A percentile compares a stretch with the other conserved stretches of the same genome.
These are phyloP conservation scores for Triplophysa yarkandensis DNA, from an alignment of 2,797 vertebrate species.

Conservation along the genomic window DNA sequence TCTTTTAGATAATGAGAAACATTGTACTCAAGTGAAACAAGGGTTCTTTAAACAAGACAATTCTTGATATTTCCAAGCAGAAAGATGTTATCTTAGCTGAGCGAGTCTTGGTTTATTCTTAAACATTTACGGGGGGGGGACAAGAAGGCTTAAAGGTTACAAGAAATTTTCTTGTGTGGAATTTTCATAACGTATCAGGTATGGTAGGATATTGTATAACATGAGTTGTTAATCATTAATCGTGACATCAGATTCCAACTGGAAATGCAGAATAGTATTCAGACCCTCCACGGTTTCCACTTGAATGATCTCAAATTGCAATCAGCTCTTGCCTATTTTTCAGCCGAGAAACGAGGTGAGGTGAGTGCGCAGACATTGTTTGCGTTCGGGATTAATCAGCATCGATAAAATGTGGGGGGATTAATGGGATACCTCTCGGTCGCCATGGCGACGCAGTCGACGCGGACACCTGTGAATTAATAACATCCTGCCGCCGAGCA, in stretches of 20 bases:
- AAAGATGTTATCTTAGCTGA: no score
- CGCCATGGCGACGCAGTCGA: constrained; percentile 52
- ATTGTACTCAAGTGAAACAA: no score
- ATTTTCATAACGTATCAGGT: background rate
- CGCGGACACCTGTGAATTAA: constrained; percentile 62
- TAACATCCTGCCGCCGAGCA: constrained; percentile 46
- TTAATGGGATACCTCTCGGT: constrained; percentile 57
- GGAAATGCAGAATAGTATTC: constrained; percentile 22
- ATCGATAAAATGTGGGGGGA: constrained; percentile 55
- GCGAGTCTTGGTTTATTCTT: no score
- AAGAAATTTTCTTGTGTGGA: background rate
- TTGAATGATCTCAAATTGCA: constrained; percentile 48
- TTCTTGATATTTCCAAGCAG: no score
- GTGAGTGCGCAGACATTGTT: constrained; percentile 49
- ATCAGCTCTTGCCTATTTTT: constrained; percentile 35
- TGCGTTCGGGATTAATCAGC: constrained; percentile 54
- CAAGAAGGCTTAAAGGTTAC: background rate
- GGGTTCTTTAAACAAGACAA: no score
- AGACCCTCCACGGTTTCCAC: constrained; percentile 31
- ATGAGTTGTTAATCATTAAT: background rate
- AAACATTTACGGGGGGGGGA: no score
- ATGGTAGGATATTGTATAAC: constrained; percentile 1
- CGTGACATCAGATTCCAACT: constrained; percentile 17
- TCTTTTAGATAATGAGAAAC: no score
- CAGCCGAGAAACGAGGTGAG: background rate